Percentiles rank a stretch among this genome's conserved stretches.
Conservation (phyloP, 2,113 vertebrate species). For the Beaufortia kweichowensis region DNA sequence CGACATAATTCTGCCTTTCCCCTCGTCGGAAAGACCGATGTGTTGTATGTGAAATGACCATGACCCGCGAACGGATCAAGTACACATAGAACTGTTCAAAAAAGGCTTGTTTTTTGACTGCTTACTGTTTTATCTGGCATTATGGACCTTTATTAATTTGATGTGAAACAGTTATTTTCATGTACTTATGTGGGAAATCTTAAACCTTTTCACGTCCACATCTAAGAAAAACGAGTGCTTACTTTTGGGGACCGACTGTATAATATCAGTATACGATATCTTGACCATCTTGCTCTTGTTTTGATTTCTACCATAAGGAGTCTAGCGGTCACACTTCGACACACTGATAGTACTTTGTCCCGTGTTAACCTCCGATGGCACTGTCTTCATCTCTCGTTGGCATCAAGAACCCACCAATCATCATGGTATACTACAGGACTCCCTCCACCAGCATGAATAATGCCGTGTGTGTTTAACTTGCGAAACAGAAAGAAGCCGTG, state of each 20-base stretch:
- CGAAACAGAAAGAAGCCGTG: conserved; percentile 72
- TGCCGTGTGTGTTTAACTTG: conserved; percentile 75
- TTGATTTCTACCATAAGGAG: conserved; percentile 29
- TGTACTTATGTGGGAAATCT: background rate
- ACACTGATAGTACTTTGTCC: conserved; percentile 55
- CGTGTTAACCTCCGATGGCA: conserved; percentile 57
- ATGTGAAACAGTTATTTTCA: background rate
- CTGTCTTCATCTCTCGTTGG: conserved; percentile 53
- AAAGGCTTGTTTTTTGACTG: conserved; percentile 30
- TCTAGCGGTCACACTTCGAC: conserved; percentile 31
- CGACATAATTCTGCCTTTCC: conserved; percentile 27
- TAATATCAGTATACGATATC: conserved; percentile 19
- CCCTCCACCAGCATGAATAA: conserved; percentile 61
- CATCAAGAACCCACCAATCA: conserved; percentile 56
- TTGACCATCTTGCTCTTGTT: conserved; percentile 20
- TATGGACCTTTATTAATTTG: background rate
- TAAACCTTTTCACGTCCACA: background rate
- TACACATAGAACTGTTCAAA: conserved; percentile 62
- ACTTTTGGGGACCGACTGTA: conserved; percentile 21
- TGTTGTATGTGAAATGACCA: conserved; percentile 15
- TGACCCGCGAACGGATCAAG: conserved; percentile 38
- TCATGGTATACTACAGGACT: conserved; percentile 54
- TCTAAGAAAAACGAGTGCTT: conserved; percentile 20
- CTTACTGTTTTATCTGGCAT: background rate
- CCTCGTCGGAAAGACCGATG: conserved; percentile 29